Conservation (phyloP, 2,888 invertebrate species). For the Archips xylosteana region DNA sequence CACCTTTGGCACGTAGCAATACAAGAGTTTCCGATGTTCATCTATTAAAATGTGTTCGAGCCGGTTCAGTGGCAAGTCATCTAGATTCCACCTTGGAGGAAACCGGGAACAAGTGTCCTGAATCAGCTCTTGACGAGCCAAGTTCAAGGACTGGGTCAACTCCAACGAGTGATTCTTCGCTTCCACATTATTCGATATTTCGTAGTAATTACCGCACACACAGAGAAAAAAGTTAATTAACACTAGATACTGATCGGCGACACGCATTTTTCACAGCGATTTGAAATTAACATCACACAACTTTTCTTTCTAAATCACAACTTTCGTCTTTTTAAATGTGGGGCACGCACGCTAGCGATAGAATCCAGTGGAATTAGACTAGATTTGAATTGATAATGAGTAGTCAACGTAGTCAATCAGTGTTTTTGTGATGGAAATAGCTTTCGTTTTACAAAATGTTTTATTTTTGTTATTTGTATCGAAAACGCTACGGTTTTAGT, state of each 20-base stretch:
- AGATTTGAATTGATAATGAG: constrained; percentile 3
- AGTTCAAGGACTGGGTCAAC: constrained; percentile 87
- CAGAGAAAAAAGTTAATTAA: constrained; percentile 54
- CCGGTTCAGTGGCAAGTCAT: constrained; percentile 82
- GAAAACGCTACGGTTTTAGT: background rate
- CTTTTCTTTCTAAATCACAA: constrained; percentile 67
- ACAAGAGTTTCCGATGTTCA: constrained; percentile 92
- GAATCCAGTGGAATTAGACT: constrained; percentile 28
- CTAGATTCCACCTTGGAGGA: constrained; percentile 71
- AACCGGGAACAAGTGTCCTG: constrained; percentile 86
- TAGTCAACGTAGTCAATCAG: background rate
- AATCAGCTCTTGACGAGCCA: constrained; percentile 87
- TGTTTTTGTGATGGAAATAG: constrained; percentile 46
- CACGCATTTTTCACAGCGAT: constrained; percentile 44
- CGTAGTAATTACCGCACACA: constrained; percentile 64
- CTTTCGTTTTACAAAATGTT: constrained; percentile 27
- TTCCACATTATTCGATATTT: constrained; percentile 58
- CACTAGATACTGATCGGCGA: constrained; percentile 27
- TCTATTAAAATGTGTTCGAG: constrained; percentile 94
- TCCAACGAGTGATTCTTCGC: constrained; percentile 79
- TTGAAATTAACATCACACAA: constrained; percentile 52
- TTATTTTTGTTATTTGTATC: constrained; percentile 31
- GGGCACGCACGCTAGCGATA: constrained; percentile 56
- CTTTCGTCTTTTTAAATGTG: constrained; percentile 62
- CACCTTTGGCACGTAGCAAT: constrained; percentile 98